Conservation (phyloP, 1,140 invertebrate genomes). For the Helicoverpa zea region DNA sequence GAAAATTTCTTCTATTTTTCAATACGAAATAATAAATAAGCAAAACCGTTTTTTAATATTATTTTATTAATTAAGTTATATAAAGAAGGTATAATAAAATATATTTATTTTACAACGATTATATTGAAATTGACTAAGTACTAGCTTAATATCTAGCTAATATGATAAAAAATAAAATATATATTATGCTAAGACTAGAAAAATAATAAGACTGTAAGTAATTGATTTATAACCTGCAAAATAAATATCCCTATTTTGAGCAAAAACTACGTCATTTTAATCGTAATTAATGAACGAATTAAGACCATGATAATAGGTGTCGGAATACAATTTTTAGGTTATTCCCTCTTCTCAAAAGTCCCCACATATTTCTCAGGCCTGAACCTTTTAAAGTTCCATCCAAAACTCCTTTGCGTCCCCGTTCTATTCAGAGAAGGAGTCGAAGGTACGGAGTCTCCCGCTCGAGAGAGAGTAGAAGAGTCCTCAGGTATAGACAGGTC, state of each 20-base stretch:
- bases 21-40: background rate
- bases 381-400: constrained; percentile 75
- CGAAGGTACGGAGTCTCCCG: constrained; percentile 69
- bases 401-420: constrained; percentile 75
- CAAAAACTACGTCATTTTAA: too few species aligned
- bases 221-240: background rate
- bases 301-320: too few species aligned
- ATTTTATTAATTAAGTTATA: too few species aligned
- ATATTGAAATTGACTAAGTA: too few species aligned
- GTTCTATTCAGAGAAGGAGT: constrained; percentile 67
- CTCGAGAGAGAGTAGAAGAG: constrained; percentile 61
- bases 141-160: background rate
- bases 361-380: constrained; percentile 63
- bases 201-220: background rate
- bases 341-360: constrained; percentile 26
- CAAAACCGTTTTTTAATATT: background rate
- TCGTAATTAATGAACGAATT: too few species aligned
- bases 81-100: too few species aligned
- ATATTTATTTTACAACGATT: too few species aligned
- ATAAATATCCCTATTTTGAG: too few species aligned
- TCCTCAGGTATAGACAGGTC: constrained; percentile 69
- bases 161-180: background rate
- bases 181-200: background rate
- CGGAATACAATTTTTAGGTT: background rate
- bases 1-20: too few species aligned